These are phyloP conservation scores for Chironomus riparius DNA, from an alignment of 2,888 invertebrate species.

Conservation along the genomic window DNA sequence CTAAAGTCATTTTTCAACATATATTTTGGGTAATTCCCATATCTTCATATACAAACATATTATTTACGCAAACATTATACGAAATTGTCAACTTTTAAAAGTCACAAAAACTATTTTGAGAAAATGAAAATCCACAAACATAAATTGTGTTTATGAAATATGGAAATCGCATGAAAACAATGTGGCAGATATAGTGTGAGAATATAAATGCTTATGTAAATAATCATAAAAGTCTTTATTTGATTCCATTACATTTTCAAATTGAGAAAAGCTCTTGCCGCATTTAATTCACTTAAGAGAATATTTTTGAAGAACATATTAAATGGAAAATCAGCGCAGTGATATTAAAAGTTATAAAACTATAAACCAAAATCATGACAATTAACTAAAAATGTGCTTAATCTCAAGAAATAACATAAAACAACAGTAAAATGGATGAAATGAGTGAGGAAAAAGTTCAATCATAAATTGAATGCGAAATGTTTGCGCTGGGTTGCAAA, in stretches of 20 bases:
- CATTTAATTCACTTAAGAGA: background rate
- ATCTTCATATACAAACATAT: no score
- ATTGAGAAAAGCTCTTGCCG: background rate
- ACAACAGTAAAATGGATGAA: background rate
- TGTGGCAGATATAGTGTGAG: background rate
- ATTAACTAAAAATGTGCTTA: background rate
- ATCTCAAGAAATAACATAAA: background rate
- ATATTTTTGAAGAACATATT: no score
- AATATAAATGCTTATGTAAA: background rate
- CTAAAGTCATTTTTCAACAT: no score
- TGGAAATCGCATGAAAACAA: background rate
- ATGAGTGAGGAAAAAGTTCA: background rate
- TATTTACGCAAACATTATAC: no score
- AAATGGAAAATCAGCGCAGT: background rate
- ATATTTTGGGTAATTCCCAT: no score
- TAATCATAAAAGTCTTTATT: background rate
- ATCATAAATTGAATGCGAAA: slow-evolving; percentile 8
- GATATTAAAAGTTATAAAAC: background rate
- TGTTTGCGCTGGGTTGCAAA: background rate
- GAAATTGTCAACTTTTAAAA: no score
- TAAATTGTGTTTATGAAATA: slow-evolving; percentile 5
- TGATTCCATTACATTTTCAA: background rate
- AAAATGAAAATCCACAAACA: background rate
- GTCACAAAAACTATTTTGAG: background rate
- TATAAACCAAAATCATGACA: background rate